phyloP scores from a whole-genome alignment of 92 coral and sea anemone species.

The Siderastrea radians region DNA sequence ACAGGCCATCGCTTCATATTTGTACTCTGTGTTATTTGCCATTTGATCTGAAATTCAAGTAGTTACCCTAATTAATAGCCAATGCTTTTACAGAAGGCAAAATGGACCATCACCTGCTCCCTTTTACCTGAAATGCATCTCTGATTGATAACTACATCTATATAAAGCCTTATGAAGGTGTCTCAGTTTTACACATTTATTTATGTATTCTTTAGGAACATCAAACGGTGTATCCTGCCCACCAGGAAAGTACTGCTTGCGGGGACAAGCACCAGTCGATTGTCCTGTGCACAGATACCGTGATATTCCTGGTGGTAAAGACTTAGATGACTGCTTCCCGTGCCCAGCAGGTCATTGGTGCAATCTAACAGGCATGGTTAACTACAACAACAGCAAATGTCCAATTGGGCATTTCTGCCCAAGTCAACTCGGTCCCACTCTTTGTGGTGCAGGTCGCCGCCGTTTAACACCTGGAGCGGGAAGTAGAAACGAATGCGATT shows the following conservation, averaged over 20 bases:
- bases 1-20: too few species aligned
- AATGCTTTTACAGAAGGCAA: too few species aligned
- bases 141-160: neutral
- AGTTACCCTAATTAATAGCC: too few species aligned
- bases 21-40: too few species aligned
- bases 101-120: too few species aligned
- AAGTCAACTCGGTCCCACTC: slow-evolving; percentile 80
- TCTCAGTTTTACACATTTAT: neutral
- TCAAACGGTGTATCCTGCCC: slow-evolving; percentile 87
- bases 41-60: too few species aligned
- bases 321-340: slow-evolving; percentile 85
- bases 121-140: too few species aligned
- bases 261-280: slow-evolving; percentile 75
- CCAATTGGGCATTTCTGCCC: slow-evolving; percentile 96
- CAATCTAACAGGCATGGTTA: slow-evolving; percentile 92
- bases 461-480: slow-evolving; percentile 87
- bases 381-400: slow-evolving; percentile 88
- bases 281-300: slow-evolving; percentile 95
- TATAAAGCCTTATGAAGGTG: too few species aligned
- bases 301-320: slow-evolving; percentile 81
- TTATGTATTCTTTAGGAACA: slow-evolving; percentile 60
- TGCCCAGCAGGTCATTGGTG: slow-evolving; percentile 99
- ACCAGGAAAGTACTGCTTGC: slow-evolving; percentile 85
- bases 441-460: slow-evolving; percentile 92
- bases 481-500: slow-evolving; percentile 78